A percentile compares a stretch with the other conserved stretches of the same genome.
Conservation (phyloP, 2,888 invertebrate genomes). For the Hydroisotoma schaefferi region DNA sequence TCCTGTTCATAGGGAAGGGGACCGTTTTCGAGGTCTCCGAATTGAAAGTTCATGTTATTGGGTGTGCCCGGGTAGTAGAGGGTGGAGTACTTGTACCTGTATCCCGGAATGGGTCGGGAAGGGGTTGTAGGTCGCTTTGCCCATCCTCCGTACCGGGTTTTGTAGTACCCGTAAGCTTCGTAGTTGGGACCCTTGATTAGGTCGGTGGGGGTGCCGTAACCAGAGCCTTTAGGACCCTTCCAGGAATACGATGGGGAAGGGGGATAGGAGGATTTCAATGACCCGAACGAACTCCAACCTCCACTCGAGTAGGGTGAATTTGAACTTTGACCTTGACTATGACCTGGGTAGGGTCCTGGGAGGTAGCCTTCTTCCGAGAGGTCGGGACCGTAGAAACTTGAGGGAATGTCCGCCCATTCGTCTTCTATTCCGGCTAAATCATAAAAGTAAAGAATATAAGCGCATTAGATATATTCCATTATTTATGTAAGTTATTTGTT, state of each 20-base stretch:
- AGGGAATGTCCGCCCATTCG: too few relatives aligned
- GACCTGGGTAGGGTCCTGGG: too few relatives aligned
- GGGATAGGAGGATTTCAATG: too few relatives aligned
- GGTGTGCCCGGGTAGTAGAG: not conserved
- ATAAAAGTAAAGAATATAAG: too few relatives aligned
- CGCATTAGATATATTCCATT: too few relatives aligned
- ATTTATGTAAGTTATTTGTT: too few relatives aligned
- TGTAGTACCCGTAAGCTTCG: not conserved
- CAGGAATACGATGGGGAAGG: not conserved
- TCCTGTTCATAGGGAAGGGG: not conserved
- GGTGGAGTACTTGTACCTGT: not conserved
- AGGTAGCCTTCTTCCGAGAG: too few relatives aligned
- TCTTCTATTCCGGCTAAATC: too few relatives aligned
- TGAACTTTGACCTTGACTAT: not conserved
- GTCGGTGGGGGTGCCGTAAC: constrained; percentile 3
- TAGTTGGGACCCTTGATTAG: constrained; percentile 2
- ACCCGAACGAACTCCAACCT: not conserved
- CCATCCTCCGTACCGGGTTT: not conserved
- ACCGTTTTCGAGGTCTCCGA: not conserved
- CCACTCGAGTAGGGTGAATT: not conserved
- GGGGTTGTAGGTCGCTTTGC: not conserved
- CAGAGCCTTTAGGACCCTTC: not conserved
- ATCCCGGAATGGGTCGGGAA: not conserved
- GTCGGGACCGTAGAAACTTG: too few relatives aligned
- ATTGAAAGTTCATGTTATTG: not conserved